Conservation (phyloP, 37 sponge, comb jelly and placozoan species). For the Axinella damicornis region DNA sequence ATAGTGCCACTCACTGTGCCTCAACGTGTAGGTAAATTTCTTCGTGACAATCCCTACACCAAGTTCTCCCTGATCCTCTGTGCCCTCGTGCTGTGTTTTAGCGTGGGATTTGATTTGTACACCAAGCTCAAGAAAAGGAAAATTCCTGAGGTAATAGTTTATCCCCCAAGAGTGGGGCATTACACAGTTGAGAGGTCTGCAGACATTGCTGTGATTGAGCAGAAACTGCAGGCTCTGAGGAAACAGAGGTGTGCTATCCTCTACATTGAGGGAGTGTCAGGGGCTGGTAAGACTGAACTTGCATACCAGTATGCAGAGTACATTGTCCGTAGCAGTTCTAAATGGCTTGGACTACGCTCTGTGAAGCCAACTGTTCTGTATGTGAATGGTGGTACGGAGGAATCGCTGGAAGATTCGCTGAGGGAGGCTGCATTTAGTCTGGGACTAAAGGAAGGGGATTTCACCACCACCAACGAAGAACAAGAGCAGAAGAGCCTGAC, state of each 20-base stretch:
- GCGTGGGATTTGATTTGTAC: constrained; percentile 53
- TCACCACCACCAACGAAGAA: background rate
- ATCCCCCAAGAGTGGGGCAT: constrained; percentile 6
- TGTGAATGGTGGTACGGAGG: constrained; percentile 16
- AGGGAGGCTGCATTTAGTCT: constrained; percentile 40
- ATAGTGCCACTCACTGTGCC: background rate
- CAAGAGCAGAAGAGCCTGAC: background rate
- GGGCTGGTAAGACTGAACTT: constrained; percentile 82
- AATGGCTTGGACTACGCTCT: constrained; percentile 6
- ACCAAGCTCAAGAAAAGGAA: constrained; percentile 33
- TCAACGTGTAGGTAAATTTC: background rate
- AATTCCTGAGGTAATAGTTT: background rate
- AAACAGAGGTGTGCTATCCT: constrained; percentile 15
- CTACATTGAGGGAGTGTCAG: constrained; percentile 58
- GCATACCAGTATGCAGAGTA: constrained; percentile 46
- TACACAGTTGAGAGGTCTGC: background rate
- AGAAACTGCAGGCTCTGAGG: background rate
- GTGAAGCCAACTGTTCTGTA: constrained; percentile 46
- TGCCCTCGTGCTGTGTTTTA: constrained; percentile 58
- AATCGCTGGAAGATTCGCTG: constrained; percentile 15
- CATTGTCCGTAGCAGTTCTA: constrained; percentile 5
- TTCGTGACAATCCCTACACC: constrained; percentile 65
- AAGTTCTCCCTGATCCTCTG: constrained; percentile 71
- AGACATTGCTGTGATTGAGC: background rate
- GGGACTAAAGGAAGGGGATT: constrained; percentile 1